These are phyloP conservation scores for Lymantria dispar DNA, from an alignment of 2,888 invertebrate genomes.

Conservation along the genomic window DNA sequence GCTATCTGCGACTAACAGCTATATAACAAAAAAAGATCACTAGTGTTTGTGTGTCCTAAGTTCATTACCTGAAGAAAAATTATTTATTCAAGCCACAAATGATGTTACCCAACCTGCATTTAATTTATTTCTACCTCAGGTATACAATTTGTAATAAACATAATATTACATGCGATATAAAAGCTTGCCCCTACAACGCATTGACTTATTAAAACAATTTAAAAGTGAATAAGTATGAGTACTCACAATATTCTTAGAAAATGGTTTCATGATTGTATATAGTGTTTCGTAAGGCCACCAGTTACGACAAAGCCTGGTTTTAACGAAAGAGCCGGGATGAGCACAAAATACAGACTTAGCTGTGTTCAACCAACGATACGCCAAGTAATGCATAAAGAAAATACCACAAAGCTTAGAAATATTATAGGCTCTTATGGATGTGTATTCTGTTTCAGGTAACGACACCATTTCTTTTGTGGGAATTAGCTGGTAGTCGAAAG, in stretches of 20 bases:
- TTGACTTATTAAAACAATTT: no score
- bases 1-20: no score
- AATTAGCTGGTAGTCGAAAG: slow-evolving; percentile 46
- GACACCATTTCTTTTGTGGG: slow-evolving; percentile 84
- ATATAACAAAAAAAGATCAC: no score
- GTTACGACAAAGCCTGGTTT: slow-evolving; percentile 87
- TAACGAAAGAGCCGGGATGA: slow-evolving; percentile 96
- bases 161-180: no score
- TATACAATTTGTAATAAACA: no score
- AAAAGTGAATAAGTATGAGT: not conserved
- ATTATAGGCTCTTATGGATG: slow-evolving; percentile 93
- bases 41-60: no score
- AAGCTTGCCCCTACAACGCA: no score
- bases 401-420: slow-evolving; percentile 94
- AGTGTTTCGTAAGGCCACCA: slow-evolving; percentile 92
- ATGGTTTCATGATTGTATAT: slow-evolving; percentile 91
- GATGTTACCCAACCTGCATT: no score
- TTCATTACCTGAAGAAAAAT: no score
- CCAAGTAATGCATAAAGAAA: slow-evolving; percentile 83
- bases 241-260: slow-evolving; percentile 94
- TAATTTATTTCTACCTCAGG: no score
- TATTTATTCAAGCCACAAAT: no score
- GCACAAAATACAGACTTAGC: slow-evolving; percentile 89
- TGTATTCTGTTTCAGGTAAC: slow-evolving; percentile 86
- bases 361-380: slow-evolving; percentile 85